Base-by-base conservation (phyloP, 2,113 vertebrate species). In the Sapajus apella region DNA sequence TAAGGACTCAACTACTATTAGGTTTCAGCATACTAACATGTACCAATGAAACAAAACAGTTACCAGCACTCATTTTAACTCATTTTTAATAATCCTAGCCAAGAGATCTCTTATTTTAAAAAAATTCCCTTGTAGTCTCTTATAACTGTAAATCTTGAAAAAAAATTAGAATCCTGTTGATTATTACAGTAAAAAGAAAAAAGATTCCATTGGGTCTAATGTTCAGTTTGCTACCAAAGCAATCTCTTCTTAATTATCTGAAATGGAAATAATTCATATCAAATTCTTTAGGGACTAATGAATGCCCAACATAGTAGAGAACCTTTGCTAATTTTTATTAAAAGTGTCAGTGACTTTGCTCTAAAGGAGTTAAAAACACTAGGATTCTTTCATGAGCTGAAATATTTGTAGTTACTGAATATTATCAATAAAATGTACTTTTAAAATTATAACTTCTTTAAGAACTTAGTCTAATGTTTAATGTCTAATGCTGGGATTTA, bases 291-390 rank as follows among this genome's bases (percentile, higher is more conserved):
- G n/a, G 7, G 14, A 97, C 94, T 70, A 20, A 23, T 43, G 84
- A 95, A 95, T 91, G 86, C 14, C 40, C 25, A 95, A 80, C 8
- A 75, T 43, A 56, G 64, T 37, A 90, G 12, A 40, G 23, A 3
- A 87, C 25, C 13, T 37, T 56, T 47, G 25, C 76, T 91, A 32
- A 43, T 5, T 40, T 91, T 81, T 91, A 97, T 68, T 11, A 86
- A 92, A 47, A 82, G 55, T 66, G 64, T 55, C 55, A 94, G 43
- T 56, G 37, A 84, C 30, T 83, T 16, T 52, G 21, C 73, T 73
- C 79, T 84, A 64, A 88, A 95, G 55, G 30, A 95, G 37, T 64
- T 91, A 87, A 52, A 88, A 94, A 91, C 8, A 27, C 58, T 55
- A 89, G 11, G 18, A 92, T 56, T 83, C 25, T 76, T 92, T 52